phyloP scores from a whole-genome alignment of 2,888 invertebrate species.

The Drosophila picticornis region DNA sequence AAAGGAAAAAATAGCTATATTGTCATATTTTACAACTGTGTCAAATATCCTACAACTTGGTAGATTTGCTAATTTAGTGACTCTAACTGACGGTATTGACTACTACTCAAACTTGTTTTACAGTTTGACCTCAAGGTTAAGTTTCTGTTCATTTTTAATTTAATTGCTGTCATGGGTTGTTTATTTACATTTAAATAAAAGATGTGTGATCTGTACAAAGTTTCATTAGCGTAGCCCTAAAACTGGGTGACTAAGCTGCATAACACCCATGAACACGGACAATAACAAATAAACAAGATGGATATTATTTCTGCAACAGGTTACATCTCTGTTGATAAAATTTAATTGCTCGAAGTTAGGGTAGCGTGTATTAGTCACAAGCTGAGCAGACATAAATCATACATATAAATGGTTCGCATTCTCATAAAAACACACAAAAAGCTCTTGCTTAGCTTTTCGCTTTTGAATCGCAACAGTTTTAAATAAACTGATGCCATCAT shows the following conservation, averaged over 20 bases:
- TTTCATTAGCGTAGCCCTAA: conserved; percentile 1
- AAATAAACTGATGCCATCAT: conserved; percentile 48
- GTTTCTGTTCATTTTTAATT: background rate
- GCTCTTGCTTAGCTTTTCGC: conserved; percentile 11
- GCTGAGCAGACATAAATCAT: conserved; percentile 9
- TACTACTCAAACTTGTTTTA: background rate
- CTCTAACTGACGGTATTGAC: background rate
- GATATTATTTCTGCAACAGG: background rate
- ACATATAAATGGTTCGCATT: background rate
- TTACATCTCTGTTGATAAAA: background rate
- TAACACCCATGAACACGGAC: background rate
- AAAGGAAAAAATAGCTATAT: background rate
- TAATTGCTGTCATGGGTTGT: background rate
- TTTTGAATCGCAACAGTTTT: conserved; percentile 5
- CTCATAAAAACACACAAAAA: conserved; percentile 12
- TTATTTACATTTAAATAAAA: background rate
- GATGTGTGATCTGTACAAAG: no score
- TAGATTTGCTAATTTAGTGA: background rate
- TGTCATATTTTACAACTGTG: background rate
- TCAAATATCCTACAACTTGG: background rate
- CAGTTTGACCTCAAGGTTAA: background rate
- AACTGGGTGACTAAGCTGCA: background rate
- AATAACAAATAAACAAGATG: background rate
- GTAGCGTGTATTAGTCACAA: conserved; percentile 25
- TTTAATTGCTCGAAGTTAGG: background rate